Evolutionary conservation across 1,140 invertebrate species (phyloP).

Genomic region (Drosophila insularis): DNA sequence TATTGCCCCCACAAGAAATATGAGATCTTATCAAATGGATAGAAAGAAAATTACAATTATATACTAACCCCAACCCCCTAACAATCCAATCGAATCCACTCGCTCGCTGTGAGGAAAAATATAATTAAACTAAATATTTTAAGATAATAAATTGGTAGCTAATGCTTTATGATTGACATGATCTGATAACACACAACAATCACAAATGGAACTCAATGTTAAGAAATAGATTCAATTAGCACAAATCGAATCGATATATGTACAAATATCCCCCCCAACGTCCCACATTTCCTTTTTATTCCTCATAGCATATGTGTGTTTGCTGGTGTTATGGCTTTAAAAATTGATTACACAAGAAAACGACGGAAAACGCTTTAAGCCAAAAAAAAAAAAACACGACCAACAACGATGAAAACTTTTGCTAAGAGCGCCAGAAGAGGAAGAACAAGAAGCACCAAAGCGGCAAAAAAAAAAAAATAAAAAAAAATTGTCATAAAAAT

Average conservation of each 20-base stretch:
- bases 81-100: too few relatives aligned
- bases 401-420: conserved; percentile 32
- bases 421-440: conserved; percentile 25
- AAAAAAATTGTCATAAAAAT: conserved; percentile 78
- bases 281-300: too few relatives aligned
- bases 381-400: background rate
- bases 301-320: conserved; percentile 13
- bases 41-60: background rate
- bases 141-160: conserved; percentile 51
- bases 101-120: background rate
- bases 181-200: background rate
- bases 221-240: background rate
- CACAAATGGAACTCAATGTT: background rate
- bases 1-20: background rate
- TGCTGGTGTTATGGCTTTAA: conserved; percentile 5
- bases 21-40: conserved; percentile 1
- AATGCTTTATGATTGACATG: conserved; percentile 31
- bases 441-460: background rate
- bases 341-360: conserved; percentile 3
- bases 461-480: conserved; percentile 41
- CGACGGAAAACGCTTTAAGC: conserved; percentile 5
- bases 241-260: background rate
- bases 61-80: background rate
- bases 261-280: too few relatives aligned
- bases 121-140: background rate